Percentiles rank a stretch among this genome's conserved stretches.
These are phyloP conservation scores for Menidia beryllina DNA, from an alignment of 2,113 vertebrate species.

Conservation along the genomic window DNA sequence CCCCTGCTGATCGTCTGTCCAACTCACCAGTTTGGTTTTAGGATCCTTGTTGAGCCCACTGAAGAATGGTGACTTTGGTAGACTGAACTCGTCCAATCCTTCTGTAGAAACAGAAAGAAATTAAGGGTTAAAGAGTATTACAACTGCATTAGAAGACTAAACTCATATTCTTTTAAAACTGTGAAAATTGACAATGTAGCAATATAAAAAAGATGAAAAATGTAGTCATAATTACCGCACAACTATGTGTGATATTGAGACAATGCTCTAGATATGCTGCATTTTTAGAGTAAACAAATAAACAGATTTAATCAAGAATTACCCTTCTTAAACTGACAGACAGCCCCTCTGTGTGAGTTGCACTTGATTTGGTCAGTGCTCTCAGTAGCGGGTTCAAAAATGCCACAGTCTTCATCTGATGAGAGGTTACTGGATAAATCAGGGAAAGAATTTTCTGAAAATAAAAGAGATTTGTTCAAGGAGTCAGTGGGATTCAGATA, in stretches of 20 bases:
- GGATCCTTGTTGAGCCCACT: constrained; percentile 62
- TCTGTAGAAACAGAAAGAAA: constrained; percentile 57
- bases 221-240: background rate
- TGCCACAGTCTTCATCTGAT: constrained; percentile 61
- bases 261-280: background rate
- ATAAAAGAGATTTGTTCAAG: background rate
- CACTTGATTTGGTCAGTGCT: constrained; percentile 48
- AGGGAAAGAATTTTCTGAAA: constrained; percentile 27
- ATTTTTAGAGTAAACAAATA: background rate
- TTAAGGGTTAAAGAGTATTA: too few relatives aligned
- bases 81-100: constrained; percentile 38
- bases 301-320: background rate
- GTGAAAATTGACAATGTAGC: too few relatives aligned
- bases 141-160: too few relatives aligned
- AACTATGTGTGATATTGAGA: background rate
- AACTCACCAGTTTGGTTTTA: constrained; percentile 72
- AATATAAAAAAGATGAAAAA: background rate
- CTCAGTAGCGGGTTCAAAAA: constrained; percentile 71
- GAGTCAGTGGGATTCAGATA: too few relatives aligned
- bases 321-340: constrained; percentile 82
- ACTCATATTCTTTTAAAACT: too few relatives aligned
- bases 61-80: constrained; percentile 77
- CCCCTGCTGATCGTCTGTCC: background rate
- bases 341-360: constrained; percentile 59
- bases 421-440: constrained; percentile 20